Percentiles rank a stretch among this genome's conserved stretches.
These are phyloP conservation scores for Trachythela sp. DNA, from an alignment of 64 coral and sea anemone genomes.

Conservation along the genomic window DNA sequence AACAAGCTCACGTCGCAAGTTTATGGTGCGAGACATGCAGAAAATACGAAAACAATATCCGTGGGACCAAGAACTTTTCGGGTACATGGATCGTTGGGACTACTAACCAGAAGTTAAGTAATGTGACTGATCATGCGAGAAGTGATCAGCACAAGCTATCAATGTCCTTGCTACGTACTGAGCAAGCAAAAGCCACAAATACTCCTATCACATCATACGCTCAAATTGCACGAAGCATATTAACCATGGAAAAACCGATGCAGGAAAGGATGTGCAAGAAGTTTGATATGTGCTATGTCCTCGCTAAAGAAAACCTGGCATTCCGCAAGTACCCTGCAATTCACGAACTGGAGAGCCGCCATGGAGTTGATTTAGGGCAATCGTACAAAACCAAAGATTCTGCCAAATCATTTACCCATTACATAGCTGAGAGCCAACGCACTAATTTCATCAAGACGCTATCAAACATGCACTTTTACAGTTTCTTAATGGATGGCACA, in stretches of 20 bases:
- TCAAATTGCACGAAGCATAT: neutral
- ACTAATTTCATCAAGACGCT: neutral
- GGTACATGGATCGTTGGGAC: neutral
- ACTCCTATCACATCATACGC: neutral
- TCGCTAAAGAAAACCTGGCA: neutral
- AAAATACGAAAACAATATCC: neutral
- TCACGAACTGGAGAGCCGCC: neutral
- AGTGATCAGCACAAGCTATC: neutral
- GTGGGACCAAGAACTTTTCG: neutral
- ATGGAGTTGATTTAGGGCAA: neutral
- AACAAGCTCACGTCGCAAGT: neutral
- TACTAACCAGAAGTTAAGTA: neutral
- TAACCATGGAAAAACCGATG: neutral
- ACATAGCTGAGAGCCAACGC: neutral
- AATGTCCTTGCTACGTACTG: neutral
- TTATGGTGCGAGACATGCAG: neutral
- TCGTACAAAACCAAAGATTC: neutral
- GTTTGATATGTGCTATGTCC: neutral
- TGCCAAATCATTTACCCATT: neutral
- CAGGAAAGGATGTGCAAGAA: neutral
- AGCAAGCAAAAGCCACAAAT: neutral
- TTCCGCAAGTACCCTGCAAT: neutral
- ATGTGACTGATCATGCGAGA: neutral
- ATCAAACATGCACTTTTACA: neutral
- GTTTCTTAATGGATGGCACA: neutral